These are phyloP conservation scores for Stylophora pistillata DNA, from an alignment of 64 coral and sea anemone genomes.

Conservation along the genomic window DNA sequence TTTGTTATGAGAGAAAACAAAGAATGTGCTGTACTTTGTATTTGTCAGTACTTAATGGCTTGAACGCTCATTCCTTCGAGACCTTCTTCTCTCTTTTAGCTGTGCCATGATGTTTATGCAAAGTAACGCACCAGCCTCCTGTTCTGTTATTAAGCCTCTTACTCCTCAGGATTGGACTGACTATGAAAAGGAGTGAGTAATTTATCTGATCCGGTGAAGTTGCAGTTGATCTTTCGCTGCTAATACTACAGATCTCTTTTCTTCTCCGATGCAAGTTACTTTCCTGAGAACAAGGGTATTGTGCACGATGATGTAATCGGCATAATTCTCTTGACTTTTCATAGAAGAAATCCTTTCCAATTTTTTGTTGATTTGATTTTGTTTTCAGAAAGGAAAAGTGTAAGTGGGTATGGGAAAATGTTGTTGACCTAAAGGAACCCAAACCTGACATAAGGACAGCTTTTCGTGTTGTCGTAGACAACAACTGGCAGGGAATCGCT, in stretches of 20 bases:
- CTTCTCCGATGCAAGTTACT: too few species aligned
- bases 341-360: not conserved
- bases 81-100: conserved; percentile 15
- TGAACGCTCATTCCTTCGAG: too few species aligned
- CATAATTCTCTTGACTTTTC: too few species aligned
- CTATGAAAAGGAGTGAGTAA: conserved; percentile 80
- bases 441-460: conserved; percentile 70
- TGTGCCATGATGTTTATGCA: conserved; percentile 92
- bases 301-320: too few species aligned
- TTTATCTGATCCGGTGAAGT: not conserved
- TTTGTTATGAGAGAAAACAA: too few species aligned
- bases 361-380: not conserved
- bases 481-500: conserved; percentile 88
- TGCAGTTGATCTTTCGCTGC: too few species aligned
- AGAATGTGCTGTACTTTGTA: too few species aligned
- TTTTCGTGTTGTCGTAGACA: conserved; percentile 72
- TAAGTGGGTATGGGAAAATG: conserved; percentile 65
- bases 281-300: too few species aligned
- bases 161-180: conserved; percentile 46
- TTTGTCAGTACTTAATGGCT: too few species aligned
- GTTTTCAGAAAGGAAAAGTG: conserved; percentile 47
- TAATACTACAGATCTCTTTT: too few species aligned
- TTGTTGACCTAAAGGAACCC: conserved; percentile 44
- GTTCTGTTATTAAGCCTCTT: conserved; percentile 68
- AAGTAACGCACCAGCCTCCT: conserved; percentile 74